Conservation (phyloP, 2,888 invertebrate genomes). For the Phalera bucephala region DNA sequence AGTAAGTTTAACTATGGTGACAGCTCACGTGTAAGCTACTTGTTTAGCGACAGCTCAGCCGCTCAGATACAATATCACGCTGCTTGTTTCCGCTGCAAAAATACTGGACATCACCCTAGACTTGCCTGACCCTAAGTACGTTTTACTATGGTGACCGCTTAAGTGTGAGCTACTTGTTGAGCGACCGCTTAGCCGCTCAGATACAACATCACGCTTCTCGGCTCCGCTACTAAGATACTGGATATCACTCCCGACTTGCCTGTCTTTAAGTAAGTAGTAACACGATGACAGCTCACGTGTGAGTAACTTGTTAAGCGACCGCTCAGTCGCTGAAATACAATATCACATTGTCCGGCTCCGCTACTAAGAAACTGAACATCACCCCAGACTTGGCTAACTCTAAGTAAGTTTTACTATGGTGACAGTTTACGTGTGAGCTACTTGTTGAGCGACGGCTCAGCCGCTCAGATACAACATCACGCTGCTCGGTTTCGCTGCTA, state of each 20-base stretch:
- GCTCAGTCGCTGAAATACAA: slow-evolving; percentile 94
- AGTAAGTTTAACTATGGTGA: slow-evolving; percentile 20
- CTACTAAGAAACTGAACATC: slow-evolving; percentile 89
- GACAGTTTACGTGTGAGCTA: slow-evolving; percentile 42
- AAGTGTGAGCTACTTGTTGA: too few species aligned
- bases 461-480: slow-evolving; percentile 93
- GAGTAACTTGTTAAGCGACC: slow-evolving; percentile 84
- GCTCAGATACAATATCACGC: too few species aligned
- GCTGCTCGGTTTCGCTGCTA: slow-evolving; percentile 91
- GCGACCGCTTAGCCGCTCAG: too few species aligned
- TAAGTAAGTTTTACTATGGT: slow-evolving; percentile 35
- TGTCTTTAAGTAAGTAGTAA: slow-evolving; percentile 62
- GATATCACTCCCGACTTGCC: slow-evolving; percentile 82
- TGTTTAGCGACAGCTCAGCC: too few species aligned
- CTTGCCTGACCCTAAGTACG: slow-evolving; percentile 16
- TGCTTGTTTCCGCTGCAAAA: too few species aligned
- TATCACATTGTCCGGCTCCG: slow-evolving; percentile 90
- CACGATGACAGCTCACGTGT: slow-evolving; percentile 48
- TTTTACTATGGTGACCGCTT: too few species aligned
- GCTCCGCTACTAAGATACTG: too few species aligned
- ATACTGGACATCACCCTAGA: neutral
- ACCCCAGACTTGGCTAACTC: too few species aligned
- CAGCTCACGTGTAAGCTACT: too few species aligned
- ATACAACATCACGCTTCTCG: too few species aligned
- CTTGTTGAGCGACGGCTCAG: slow-evolving; percentile 89